These are phyloP conservation scores for Alca torda DNA, from an alignment of 2,797 vertebrate genomes.

Conservation along the genomic window DNA sequence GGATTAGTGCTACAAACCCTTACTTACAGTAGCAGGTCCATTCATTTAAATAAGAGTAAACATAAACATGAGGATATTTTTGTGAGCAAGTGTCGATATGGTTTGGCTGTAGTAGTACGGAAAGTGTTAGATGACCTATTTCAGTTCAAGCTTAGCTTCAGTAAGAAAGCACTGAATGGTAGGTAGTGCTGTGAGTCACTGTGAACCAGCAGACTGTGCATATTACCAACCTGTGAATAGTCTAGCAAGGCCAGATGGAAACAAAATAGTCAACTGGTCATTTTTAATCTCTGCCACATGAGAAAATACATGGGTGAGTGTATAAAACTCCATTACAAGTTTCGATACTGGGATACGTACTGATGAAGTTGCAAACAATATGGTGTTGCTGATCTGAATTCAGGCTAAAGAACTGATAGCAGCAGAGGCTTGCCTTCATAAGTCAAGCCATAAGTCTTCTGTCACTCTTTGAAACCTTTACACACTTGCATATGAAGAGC, in stretches of 20 bases:
- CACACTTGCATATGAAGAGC: not conserved
- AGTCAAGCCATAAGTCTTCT: not conserved
- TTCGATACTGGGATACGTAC: not conserved
- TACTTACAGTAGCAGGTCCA: not conserved
- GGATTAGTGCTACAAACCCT: not conserved
- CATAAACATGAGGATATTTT: not conserved
- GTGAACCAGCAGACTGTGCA: not conserved
- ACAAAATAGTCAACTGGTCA: not conserved
- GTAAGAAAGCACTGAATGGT: not conserved
- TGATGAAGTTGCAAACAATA: not conserved
- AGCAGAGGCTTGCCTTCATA: not conserved
- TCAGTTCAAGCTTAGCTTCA: not conserved
- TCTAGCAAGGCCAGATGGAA: not conserved
- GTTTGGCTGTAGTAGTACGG: not conserved
- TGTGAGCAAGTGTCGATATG: not conserved
- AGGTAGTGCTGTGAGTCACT: not conserved
- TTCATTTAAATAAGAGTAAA: not conserved
- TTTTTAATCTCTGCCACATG: not conserved
- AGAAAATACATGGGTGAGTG: not conserved
- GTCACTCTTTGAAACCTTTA: not conserved
- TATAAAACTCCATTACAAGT: not conserved
- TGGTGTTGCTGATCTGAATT: not conserved
- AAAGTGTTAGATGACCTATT: not conserved
- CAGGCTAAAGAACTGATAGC: not conserved
- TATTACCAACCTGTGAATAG: not conserved